Evolutionary conservation across 2,113 vertebrate species (phyloP).

Genomic region (Micronycteris hirsuta): DNA sequence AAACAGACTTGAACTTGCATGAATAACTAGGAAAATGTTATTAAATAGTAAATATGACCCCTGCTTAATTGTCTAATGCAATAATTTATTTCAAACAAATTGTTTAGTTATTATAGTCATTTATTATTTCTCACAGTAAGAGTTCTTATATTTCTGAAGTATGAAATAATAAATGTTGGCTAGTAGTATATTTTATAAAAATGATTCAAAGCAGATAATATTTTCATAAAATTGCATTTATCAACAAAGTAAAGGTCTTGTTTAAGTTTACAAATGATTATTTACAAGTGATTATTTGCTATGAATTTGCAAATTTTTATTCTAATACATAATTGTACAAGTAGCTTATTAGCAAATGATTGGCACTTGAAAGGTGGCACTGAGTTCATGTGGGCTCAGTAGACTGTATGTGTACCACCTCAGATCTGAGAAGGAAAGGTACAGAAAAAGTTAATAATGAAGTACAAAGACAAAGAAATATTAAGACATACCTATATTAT

Average conservation of each 20-base stretch:
- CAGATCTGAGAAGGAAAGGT: neutral
- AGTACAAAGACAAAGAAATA: neutral
- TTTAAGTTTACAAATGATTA: neutral
- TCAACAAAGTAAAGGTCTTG: neutral
- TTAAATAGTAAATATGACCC: neutral
- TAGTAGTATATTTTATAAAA: constrained; percentile 6
- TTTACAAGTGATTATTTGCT: constrained; percentile 14
- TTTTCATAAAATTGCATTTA: neutral
- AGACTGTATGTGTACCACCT: neutral
- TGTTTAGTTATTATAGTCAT: neutral
- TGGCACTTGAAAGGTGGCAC: neutral
- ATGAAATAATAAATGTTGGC: neutral
- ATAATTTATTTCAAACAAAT: neutral
- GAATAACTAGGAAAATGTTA: neutral
- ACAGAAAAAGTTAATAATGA: neutral
- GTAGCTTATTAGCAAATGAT: neutral
- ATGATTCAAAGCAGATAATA: neutral
- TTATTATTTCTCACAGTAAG: neutral
- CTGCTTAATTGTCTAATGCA: neutral
- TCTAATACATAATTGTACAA: constrained; percentile 3
- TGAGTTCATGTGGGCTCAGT: neutral
- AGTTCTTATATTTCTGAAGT: neutral
- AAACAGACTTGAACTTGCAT: neutral
- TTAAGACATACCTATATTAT: neutral
- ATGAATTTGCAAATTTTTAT: neutral